A percentile compares a stretch with the other conserved stretches of the same genome.
phyloP scores from a whole-genome alignment of 1,140 invertebrate species.

The Aradophagus sp. region DNA sequence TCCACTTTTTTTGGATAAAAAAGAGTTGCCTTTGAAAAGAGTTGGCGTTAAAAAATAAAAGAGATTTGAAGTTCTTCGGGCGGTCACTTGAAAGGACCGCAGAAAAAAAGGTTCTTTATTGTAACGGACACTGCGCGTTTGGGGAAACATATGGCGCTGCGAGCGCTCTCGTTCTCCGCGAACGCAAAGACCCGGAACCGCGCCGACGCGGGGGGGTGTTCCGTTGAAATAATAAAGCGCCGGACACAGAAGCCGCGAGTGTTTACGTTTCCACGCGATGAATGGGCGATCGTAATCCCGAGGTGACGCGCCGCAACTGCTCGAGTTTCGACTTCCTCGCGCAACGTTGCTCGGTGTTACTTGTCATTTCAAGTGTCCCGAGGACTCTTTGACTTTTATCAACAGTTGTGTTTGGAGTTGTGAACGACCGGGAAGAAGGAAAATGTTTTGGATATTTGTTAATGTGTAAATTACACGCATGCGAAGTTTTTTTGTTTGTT shows the following conservation, averaged over 20 bases:
- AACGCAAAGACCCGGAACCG: conserved; percentile 52
- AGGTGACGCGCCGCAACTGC: conserved; percentile 63
- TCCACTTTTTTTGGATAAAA: too few species aligned
- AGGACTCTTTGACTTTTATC: background rate
- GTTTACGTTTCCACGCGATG: conserved; percentile 67
- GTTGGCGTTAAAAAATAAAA: too few species aligned
- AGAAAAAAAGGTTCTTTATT: conserved; percentile 49
- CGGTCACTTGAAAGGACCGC: conserved; percentile 40
- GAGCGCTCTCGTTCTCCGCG: conserved; percentile 18
- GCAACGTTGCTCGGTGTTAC: conserved; percentile 8
- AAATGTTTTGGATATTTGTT: too few species aligned
- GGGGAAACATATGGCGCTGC: conserved; percentile 49
- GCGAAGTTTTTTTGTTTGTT: too few species aligned
- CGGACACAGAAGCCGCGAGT: conserved; percentile 53
- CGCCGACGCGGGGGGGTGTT: conserved; percentile 64
- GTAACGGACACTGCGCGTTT: conserved; percentile 52
- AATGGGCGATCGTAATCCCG: conserved; percentile 56
- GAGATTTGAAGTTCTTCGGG: too few species aligned
- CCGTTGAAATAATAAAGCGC: conserved; percentile 71
- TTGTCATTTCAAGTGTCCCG: background rate
- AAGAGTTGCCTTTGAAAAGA: too few species aligned
- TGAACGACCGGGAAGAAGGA: too few species aligned
- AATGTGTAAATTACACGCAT: too few species aligned
- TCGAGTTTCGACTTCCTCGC: conserved; percentile 7
- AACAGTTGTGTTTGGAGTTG: too few species aligned